Evolutionary conservation across 1,140 invertebrate genomes (phyloP).

Genomic region (Melipona quadrifasciata): DNA sequence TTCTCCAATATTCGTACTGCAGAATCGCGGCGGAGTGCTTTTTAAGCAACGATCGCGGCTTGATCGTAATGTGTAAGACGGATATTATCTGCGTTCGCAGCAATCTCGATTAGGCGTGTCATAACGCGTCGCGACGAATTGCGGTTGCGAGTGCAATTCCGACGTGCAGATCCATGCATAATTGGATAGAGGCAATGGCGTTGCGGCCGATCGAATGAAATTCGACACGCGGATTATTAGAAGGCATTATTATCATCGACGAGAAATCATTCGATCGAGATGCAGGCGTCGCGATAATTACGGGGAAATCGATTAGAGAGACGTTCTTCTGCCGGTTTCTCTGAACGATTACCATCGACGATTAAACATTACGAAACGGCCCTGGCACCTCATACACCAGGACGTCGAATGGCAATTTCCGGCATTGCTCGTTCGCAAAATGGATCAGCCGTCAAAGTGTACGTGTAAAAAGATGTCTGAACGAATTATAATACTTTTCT

Average conservation of each 20-base stretch:
- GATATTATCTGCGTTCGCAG: background rate
- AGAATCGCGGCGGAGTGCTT: background rate
- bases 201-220: slow-evolving; percentile 25
- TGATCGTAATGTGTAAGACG: background rate
- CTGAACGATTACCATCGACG: background rate
- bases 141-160: background rate
- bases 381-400: background rate
- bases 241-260: background rate
- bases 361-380: slow-evolving; percentile 29
- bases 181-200: slow-evolving; percentile 18
- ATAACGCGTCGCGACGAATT: slow-evolving; percentile 23
- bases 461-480: background rate
- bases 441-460: background rate
- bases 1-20: background rate
- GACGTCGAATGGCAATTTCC: slow-evolving; percentile 14
- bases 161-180: slow-evolving; percentile 1
- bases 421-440: background rate
- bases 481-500: background rate
- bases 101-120: slow-evolving; percentile 11
- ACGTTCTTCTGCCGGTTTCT: background rate
- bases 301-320: slow-evolving; percentile 3
- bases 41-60: background rate
- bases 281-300: slow-evolving; percentile 19
- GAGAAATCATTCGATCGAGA: slow-evolving; percentile 6
- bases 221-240: slow-evolving; percentile 32